Evolutionary conservation across 2,888 invertebrate genomes (phyloP), one percentile per base, ranked within the genome.

Genomic region (Drosophila neonasuta): DNA sequence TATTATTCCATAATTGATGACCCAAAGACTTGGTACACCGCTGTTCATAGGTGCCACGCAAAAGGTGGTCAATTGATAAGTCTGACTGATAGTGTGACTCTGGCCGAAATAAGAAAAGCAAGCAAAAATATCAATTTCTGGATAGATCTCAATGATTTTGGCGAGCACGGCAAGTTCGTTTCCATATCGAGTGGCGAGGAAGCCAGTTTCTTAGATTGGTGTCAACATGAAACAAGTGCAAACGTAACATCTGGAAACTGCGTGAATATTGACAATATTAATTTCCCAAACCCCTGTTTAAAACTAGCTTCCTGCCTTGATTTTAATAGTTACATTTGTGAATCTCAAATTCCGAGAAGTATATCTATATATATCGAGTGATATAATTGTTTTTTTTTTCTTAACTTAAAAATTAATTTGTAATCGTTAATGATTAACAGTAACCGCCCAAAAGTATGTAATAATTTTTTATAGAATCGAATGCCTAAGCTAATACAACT

Each of bases 131-230:
- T 11, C 8, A 49, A 46, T 2, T 72, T 15, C 44, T 73, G 72
- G 76, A 4, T 41, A 9, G 66, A 71, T 51, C 52, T 76, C 3
- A 66, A 10, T 17, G 46, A 62, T 48, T 57, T 76, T 7, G 13
- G 32, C 11, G 7, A 36, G 2, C 6, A 48, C 2, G 65, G 56
- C 0, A 3, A 54, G 0, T 65, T 17, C 2, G 34, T 42, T 7
- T 72, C 76, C 41, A 65, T 65, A 13, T 52, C 59, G 5, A 71
- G 7, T 10, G 72, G 76, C 1, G 0, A 3, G 2, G 3, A 10
- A n/a, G 15, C 54, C 1, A 17, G 1, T 3, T 65, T 50, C 17
- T 1, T 44, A 5, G 7, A 39, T 5, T 72, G 72, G 71, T 65
- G 66, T 8, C 7, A 41, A 0, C 11, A 7, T 8, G 8, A 20